A percentile compares a stretch with the other conserved stretches of the same genome.
Evolutionary conservation across 1,140 invertebrate species (phyloP).

Genomic region (Apocrypta bakeri): DNA sequence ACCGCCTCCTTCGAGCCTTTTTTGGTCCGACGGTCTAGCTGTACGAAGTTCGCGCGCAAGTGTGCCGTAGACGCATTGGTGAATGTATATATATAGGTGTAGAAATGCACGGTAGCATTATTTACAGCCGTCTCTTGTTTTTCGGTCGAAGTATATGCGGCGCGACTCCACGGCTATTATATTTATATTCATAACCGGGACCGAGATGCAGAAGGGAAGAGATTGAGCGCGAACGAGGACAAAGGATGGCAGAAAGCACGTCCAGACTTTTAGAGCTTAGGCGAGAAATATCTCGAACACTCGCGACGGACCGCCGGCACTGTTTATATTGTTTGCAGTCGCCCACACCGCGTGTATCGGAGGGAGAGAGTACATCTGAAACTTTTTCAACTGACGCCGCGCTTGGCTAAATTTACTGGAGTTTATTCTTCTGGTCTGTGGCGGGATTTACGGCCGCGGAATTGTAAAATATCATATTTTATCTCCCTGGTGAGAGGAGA

Average conservation of each 20-base stretch:
- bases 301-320: not conserved
- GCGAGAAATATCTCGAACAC: slow-evolving; percentile 43
- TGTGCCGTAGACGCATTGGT: not conserved
- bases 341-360: slow-evolving; percentile 25
- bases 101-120: slow-evolving; percentile 49
- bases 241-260: slow-evolving; percentile 42
- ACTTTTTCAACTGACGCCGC: slow-evolving; percentile 66
- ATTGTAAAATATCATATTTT: slow-evolving; percentile 71
- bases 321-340: slow-evolving; percentile 32
- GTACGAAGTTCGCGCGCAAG: no score
- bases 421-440: slow-evolving; percentile 36
- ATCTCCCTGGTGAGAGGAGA: slow-evolving; percentile 62
- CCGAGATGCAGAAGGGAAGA: slow-evolving; percentile 38
- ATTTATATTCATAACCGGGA: slow-evolving; percentile 60
- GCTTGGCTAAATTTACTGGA: slow-evolving; percentile 73
- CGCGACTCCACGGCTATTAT: slow-evolving; percentile 51
- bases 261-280: slow-evolving; percentile 44
- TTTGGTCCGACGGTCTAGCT: not conserved
- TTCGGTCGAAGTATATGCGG: slow-evolving; percentile 49
- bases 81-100: no score
- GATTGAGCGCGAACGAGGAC: slow-evolving; percentile 1
- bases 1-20: not conserved
- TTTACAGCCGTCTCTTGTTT: slow-evolving; percentile 58
- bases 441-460: slow-evolving; percentile 31
- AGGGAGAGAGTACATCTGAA: slow-evolving; percentile 39